phyloP scores from a whole-genome alignment of 2,888 invertebrate genomes.

The Bimastos eiseni region DNA sequence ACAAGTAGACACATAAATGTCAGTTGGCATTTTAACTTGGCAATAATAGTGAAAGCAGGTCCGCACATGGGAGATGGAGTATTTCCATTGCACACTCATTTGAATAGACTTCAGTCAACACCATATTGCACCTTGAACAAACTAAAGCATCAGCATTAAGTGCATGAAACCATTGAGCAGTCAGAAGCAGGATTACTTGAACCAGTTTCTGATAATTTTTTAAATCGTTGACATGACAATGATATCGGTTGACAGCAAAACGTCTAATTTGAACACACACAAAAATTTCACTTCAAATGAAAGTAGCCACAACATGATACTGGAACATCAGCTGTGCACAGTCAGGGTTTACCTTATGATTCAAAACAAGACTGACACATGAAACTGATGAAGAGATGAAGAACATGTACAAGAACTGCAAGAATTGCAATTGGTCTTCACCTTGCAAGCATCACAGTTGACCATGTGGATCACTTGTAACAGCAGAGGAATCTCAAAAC shows the following conservation, averaged over 20 bases:
- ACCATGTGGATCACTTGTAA: no score
- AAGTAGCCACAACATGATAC: neutral
- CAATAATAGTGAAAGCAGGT: neutral
- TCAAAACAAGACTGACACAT: neutral
- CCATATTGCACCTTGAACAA: neutral
- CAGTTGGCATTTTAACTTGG: no score
- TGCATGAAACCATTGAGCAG: neutral
- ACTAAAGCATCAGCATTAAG: neutral
- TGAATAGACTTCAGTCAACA: neutral
- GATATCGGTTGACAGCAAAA: neutral
- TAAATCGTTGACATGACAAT: neutral
- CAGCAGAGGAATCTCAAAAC: no score
- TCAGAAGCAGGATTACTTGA: neutral
- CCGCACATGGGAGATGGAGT: neutral
- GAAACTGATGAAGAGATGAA: conserved; percentile 2
- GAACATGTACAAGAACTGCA: neutral
- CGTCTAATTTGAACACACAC: neutral
- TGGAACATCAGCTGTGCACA: neutral
- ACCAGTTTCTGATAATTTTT: neutral
- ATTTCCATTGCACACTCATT: neutral
- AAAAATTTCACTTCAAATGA: neutral
- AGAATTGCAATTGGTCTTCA: no score
- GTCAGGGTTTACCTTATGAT: neutral
- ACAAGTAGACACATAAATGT: neutral
- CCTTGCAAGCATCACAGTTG: no score